These are phyloP conservation scores for Blomia tropicalis DNA, from an alignment of 2,888 invertebrate genomes.

Conservation along the genomic window DNA sequence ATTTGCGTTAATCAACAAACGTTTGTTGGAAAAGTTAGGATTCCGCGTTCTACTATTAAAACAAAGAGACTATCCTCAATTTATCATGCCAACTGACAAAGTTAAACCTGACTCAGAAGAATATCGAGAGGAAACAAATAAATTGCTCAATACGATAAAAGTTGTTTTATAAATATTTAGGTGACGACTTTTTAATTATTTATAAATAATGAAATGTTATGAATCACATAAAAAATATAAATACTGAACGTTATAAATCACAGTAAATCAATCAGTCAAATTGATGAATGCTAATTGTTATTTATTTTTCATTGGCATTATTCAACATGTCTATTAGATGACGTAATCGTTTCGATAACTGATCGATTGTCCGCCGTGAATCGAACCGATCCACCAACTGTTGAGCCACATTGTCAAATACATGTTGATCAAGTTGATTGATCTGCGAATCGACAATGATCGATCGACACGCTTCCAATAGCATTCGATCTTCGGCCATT, in stretches of 20 bases:
- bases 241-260: no score
- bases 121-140: no score
- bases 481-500: conserved; percentile 21
- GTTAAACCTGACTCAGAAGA: neutral
- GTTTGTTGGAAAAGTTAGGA: neutral
- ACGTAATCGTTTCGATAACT: conserved; percentile 10
- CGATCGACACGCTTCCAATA: conserved; percentile 21
- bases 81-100: neutral
- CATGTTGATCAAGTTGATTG: conserved; percentile 20
- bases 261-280: no score
- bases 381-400: neutral
- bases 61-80: neutral
- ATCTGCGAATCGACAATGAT: conserved; percentile 23
- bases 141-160: no score
- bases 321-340: conserved; percentile 19
- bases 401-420: conserved; percentile 14
- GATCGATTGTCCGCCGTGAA: neutral
- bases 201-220: neutral
- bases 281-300: no score
- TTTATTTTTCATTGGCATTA: neutral
- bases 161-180: neutral
- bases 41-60: neutral
- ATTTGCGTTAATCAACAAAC: neutral
- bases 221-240: neutral
- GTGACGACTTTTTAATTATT: neutral